A percentile compares a stretch with the other conserved stretches of the same genome.
These are phyloP conservation scores for Oeneis ivallda DNA, from an alignment of 2,888 invertebrate genomes.

Conservation along the genomic window DNA sequence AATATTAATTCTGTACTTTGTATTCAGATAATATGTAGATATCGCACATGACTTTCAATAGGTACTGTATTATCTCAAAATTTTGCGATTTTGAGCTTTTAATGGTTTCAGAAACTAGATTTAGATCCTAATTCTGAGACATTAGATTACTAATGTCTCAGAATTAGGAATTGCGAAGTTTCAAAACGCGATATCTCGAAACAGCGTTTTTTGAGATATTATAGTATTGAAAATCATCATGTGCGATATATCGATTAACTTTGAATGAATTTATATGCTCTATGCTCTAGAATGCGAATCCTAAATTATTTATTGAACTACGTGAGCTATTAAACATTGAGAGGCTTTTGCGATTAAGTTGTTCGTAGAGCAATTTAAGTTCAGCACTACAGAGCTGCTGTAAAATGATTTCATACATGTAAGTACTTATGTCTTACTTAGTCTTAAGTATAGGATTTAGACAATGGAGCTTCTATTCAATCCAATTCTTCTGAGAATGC, in stretches of 20 bases:
- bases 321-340: slow-evolving; percentile 26
- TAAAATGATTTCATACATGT: not conserved
- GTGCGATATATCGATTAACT: not conserved
- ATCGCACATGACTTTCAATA: no score
- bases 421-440: not conserved
- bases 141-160: no score
- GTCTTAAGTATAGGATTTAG: not conserved
- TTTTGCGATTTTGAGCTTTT: no score
- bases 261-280: slow-evolving; percentile 16
- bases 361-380: slow-evolving; percentile 19
- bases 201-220: no score
- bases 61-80: no score
- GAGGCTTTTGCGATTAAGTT: slow-evolving; percentile 20
- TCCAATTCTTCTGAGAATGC: not conserved
- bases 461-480: not conserved
- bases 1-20: not conserved
- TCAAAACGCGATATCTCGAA: no score
- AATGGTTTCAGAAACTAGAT: no score
- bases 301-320: slow-evolving; percentile 26
- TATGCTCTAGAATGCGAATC: slow-evolving; percentile 7
- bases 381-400: not conserved
- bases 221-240: no score
- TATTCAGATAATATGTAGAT: no score
- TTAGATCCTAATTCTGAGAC: no score
- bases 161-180: no score